A percentile compares a stretch with the other conserved stretches of the same genome.
phyloP scores from a whole-genome alignment of 2,113 vertebrate genomes.

The Tringa solitaria region DNA sequence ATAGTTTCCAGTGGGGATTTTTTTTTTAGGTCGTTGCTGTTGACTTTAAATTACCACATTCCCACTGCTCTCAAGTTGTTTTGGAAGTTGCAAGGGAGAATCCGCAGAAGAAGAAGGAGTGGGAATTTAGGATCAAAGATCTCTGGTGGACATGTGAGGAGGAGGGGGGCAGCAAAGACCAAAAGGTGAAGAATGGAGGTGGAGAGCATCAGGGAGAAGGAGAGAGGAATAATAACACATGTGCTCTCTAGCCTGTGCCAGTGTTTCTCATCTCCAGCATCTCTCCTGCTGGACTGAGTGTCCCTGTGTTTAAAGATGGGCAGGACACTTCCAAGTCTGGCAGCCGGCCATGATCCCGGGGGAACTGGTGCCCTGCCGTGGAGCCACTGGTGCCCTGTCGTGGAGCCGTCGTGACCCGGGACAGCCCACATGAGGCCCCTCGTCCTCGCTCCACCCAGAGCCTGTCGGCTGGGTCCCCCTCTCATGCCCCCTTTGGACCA shows the following conservation, averaged over 20 bases:
- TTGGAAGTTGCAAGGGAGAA: background rate
- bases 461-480: background rate
- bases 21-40: background rate
- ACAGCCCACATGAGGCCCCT: background rate
- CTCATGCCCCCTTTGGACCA: background rate
- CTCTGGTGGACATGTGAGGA: background rate
- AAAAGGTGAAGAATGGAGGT: background rate
- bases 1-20: background rate
- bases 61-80: background rate
- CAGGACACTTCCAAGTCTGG: background rate
- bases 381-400: rapidly evolving
- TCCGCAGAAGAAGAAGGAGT: background rate
- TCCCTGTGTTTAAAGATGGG: background rate
- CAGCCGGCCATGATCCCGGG: rapidly evolving
- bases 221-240: background rate
- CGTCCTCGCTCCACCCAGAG: rapidly evolving
- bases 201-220: background rate
- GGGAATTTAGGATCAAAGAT: background rate
- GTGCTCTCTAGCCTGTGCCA: background rate
- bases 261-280: background rate
- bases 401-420: rapidly evolving
- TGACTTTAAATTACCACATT: background rate
- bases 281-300: background rate
- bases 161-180: background rate
- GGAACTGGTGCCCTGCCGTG: background rate